Base-by-base conservation (phyloP, 2,888 invertebrate species). In the Drosophila mimetica region DNA sequence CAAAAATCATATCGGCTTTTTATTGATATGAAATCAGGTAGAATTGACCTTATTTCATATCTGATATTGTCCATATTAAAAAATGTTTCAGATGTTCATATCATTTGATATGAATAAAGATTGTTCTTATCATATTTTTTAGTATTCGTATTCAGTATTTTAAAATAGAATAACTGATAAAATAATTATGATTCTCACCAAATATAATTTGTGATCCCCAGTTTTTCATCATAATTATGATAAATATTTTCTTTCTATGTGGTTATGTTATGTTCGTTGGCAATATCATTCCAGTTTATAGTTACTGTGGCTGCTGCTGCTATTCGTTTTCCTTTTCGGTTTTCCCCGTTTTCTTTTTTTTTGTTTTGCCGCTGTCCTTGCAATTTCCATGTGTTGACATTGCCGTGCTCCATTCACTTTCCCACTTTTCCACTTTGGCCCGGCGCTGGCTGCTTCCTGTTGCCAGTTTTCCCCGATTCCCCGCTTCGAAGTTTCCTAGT, bases 361-460 rank as follows among this genome's bases (percentile, higher is more conserved):
- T 34, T 22, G 11, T 32, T n/a, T 36, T 37, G 25, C 9, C 32
- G 76, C 71, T 83, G 83, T 83, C 86, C 82, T 83, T 83, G 86
- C 86, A 73, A 75, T 83, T 80, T 76, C 75, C 80, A 78, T 83
- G 86, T 83, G 86, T 83, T 83, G 82, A 83, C 82, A 83, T 83
- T 86, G 86, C 72, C 72, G 42, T 37, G 59, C 66, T 60, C 50
- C 72, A 66, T 72, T 72, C 72, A 72, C 72, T 72, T 72, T 72
- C 53, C 70, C 67, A 39, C 64, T 70, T 71, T 71, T 41, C 67
- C 70, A 55, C 71, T 71, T 59, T 74, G 73, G 66, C 74, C 58
- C 72, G 69, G 53, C 63, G 70, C 70, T 53, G 73, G 47, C 41
- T 39, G 61, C 70, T 73, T 73, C 61, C 76, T 50, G 74, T 58